A percentile compares a stretch with the other conserved stretches of the same genome.
These are phyloP conservation scores for Gallinago nigripennis DNA, from an alignment of 2,797 vertebrate genomes.

Conservation along the genomic window DNA sequence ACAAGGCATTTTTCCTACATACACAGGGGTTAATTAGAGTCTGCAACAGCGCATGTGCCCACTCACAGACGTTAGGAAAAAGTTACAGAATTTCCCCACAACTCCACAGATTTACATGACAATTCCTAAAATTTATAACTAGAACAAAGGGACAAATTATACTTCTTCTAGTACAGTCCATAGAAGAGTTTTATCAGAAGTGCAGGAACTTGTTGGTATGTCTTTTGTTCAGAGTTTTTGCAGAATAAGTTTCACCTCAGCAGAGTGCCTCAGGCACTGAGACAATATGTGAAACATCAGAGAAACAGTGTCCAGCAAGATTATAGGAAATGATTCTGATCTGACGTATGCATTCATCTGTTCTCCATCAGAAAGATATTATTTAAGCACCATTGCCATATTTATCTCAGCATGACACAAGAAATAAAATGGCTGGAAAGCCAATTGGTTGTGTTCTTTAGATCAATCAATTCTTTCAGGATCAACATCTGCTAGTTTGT, in stretches of 20 bases:
- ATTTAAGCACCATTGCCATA: constrained; percentile 3
- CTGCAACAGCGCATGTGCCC: not conserved
- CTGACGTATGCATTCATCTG: not conserved
- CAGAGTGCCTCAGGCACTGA: not conserved
- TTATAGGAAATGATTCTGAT: constrained; percentile 17
- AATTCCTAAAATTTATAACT: not conserved
- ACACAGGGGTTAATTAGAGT: not conserved
- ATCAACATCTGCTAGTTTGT: constrained; percentile 10
- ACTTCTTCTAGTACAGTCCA: not conserved
- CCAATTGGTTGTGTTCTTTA: not conserved
- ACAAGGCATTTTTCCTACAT: not conserved
- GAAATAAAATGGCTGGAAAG: not conserved
- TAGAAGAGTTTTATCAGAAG: not conserved
- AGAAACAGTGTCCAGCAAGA: not conserved
- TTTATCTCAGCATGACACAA: not conserved
- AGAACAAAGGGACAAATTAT: not conserved
- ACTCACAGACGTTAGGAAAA: not conserved
- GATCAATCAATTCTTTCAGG: constrained; percentile 16
- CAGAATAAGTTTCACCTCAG: constrained; percentile 10
- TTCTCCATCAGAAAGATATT: not conserved
- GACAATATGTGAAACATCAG: not conserved
- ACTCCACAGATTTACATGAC: not conserved
- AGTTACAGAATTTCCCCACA: not conserved
- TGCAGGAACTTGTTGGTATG: not conserved
- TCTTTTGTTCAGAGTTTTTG: not conserved